A percentile compares a stretch with the other conserved stretches of the same genome.
phyloP scores from a whole-genome alignment of 2,113 vertebrate species.

The Canis aureus region DNA sequence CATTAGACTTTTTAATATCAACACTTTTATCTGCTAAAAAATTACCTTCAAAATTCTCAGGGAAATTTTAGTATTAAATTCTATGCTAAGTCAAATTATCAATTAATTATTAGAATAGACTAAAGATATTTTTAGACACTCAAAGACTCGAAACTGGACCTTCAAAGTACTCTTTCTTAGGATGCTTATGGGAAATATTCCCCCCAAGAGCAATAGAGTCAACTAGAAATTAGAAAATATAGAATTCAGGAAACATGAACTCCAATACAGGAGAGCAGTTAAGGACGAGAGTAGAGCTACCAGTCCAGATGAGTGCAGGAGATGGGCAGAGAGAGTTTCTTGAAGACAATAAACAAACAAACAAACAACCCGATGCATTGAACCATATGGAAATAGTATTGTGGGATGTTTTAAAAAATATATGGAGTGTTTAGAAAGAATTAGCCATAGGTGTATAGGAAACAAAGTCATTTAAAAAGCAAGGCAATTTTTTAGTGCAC shows the following conservation, averaged over 20 bases:
- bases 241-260: neutral
- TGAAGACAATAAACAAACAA: neutral
- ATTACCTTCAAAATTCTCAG: neutral
- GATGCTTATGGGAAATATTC: neutral
- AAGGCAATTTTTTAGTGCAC: conserved; percentile 10
- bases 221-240: neutral
- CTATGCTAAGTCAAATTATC: neutral
- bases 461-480: conserved; percentile 26
- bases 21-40: neutral
- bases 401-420: neutral
- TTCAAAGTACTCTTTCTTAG: neutral
- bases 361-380: neutral
- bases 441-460: neutral
- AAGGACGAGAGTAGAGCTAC: neutral
- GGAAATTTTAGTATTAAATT: conserved; percentile 30
- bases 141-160: neutral
- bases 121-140: neutral
- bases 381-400: neutral
- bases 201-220: neutral
- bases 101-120: neutral
- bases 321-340: neutral
- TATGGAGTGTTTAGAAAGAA: conserved; percentile 23
- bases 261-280: neutral
- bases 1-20: neutral
- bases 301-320: neutral